Evolutionary conservation across 2,797 vertebrate genomes (phyloP).

Genomic region (Malurus leucopterus): DNA sequence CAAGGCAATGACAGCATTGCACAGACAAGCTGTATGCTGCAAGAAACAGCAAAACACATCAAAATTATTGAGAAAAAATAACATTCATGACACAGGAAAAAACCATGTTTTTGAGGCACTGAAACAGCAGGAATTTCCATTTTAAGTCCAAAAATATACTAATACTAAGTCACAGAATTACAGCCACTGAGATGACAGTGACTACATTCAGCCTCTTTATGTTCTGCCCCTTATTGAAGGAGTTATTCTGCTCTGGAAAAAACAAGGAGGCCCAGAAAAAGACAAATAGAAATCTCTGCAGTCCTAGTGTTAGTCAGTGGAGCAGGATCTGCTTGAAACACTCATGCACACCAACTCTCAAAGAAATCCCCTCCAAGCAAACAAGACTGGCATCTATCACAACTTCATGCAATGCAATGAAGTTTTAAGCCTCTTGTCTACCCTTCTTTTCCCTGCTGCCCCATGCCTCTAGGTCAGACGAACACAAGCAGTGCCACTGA

Average conservation of each 20-base stretch:
- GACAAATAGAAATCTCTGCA: not conserved
- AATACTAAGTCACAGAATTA: not conserved
- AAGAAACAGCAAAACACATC: conserved; percentile 16
- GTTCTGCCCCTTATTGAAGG: not conserved
- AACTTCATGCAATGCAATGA: not conserved
- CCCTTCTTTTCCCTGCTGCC: not conserved
- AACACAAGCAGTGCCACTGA: not conserved
- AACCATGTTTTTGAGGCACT: not conserved
- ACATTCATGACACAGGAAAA: not conserved
- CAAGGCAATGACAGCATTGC: conserved; percentile 91
- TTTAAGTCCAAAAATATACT: not conserved
- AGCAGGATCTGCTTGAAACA: not conserved
- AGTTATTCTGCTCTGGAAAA: not conserved
- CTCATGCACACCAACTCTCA: not conserved
- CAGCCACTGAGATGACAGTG: not conserved
- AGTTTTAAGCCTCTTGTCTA: not conserved
- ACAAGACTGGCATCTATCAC: not conserved
- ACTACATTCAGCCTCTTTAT: not conserved
- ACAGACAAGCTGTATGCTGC: conserved; percentile 93
- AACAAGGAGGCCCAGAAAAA: not conserved
- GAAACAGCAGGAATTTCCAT: not conserved
- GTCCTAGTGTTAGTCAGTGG: not conserved
- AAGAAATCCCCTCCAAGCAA: not conserved
- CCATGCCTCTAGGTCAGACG: not conserved
- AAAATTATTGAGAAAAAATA: conserved; percentile 2